These are phyloP conservation scores for Neoseiulus cucumeris DNA, from an alignment of 1,140 invertebrate species.

Conservation along the genomic window DNA sequence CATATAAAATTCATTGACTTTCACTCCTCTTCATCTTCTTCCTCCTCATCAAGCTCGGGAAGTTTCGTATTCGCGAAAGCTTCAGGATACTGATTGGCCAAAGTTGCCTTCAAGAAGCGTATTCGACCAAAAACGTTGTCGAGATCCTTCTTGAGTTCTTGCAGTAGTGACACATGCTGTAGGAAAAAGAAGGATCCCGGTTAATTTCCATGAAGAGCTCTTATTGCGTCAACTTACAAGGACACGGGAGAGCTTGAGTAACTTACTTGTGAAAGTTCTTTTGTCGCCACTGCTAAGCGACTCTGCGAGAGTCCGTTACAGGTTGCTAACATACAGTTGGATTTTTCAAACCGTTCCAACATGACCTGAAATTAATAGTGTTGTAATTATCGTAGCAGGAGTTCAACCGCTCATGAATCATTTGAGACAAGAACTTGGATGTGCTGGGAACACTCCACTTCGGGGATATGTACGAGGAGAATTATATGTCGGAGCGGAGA, in stretches of 20 bases:
- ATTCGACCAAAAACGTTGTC: conserved; percentile 4
- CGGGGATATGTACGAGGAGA: too few relatives aligned
- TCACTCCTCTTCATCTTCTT: not conserved
- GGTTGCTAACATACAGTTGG: conserved; percentile 4
- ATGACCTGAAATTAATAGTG: not conserved
- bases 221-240: too few relatives aligned
- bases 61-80: not conserved
- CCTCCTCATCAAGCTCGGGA: not conserved
- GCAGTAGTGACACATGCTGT: not conserved
- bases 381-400: not conserved
- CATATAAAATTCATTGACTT: not conserved
- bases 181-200: not conserved
- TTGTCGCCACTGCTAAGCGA: not conserved
- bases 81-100: conserved; percentile 7
- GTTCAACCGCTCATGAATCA: too few relatives aligned
- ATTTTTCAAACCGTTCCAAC: not conserved
- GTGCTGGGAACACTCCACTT: too few relatives aligned
- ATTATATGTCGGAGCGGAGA: too few relatives aligned
- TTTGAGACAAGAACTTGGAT: too few relatives aligned
- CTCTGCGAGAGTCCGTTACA: conserved; percentile 4
- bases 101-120: not conserved
- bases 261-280: not conserved
- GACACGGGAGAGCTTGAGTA: not conserved
- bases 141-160: not conserved
- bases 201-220: too few relatives aligned